Conservation (phyloP, 2,113 vertebrate genomes). For the Orycteropus afer region DNA sequence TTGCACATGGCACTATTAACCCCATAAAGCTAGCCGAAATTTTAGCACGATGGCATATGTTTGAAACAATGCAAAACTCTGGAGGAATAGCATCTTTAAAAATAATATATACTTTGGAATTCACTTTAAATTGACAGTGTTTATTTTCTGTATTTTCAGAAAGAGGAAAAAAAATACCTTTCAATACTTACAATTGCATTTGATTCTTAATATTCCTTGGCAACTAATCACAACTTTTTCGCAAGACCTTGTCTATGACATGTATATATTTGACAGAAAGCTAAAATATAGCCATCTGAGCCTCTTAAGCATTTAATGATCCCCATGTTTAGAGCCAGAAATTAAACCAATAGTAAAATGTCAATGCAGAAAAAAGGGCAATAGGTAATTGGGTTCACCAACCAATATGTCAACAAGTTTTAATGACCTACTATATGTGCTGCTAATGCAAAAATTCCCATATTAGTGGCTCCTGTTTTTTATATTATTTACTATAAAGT, state of each 20-base stretch:
- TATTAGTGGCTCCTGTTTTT: background rate
- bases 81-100: conserved; percentile 80
- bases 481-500: background rate
- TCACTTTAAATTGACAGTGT: conserved; percentile 90
- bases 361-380: background rate
- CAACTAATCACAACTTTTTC: conserved; percentile 87
- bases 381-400: background rate
- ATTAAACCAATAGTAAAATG: conserved; percentile 70
- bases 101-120: conserved; percentile 82
- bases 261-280: conserved; percentile 90
- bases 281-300: conserved; percentile 85
- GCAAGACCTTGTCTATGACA: conserved; percentile 82
- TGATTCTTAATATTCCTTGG: conserved; percentile 88
- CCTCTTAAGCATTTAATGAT: conserved; percentile 82
- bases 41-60: conserved; percentile 56
- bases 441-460: background rate
- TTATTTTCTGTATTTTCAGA: conserved; percentile 88
- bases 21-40: conserved; percentile 76
- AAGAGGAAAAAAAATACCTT: conserved; percentile 91
- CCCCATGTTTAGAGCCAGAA: conserved; percentile 74
- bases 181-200: conserved; percentile 89
- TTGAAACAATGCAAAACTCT: conserved; percentile 81
- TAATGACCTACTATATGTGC: background rate
- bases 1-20: conserved; percentile 76
- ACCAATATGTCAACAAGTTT: background rate